Percentiles rank a stretch among this genome's conserved stretches.
Evolutionary conservation across 2,888 invertebrate species (phyloP).

Genomic region (Hemaris fuciformis): DNA sequence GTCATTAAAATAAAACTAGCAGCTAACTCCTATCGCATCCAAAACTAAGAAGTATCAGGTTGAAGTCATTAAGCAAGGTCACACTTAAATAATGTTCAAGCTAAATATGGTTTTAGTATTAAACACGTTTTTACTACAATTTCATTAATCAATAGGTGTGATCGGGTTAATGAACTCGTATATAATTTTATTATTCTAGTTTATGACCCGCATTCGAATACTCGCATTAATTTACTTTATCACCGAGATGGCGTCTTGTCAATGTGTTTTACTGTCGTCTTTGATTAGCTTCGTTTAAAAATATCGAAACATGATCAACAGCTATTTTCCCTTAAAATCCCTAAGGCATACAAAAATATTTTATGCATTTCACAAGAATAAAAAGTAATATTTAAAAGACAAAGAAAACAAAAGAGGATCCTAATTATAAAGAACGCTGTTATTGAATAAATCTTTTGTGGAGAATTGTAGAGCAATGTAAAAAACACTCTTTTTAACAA

Average conservation of each 20-base stretch:
- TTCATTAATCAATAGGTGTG: neutral
- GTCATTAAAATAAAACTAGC: neutral
- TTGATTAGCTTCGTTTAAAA: too few relatives aligned
- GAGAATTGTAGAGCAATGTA: neutral
- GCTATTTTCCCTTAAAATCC: too few relatives aligned
- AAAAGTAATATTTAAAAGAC: neutral
- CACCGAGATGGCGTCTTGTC: neutral
- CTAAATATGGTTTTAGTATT: neutral
- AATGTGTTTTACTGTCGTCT: neutral
- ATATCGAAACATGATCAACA: too few relatives aligned
- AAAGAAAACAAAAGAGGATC: neutral
- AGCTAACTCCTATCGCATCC: too few relatives aligned
- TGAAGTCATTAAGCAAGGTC: too few relatives aligned
- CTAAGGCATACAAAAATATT: too few relatives aligned
- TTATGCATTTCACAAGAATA: neutral
- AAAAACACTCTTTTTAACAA: neutral
- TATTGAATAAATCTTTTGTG: neutral
- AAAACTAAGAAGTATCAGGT: too few relatives aligned
- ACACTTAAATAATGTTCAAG: too few relatives aligned
- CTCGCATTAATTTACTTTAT: neutral
- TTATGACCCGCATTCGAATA: neutral
- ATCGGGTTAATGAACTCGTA: neutral
- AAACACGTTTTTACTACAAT: neutral
- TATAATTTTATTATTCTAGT: neutral
- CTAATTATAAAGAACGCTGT: neutral